A percentile compares a stretch with the other conserved stretches of the same genome.
These are phyloP conservation scores for Autographa gamma DNA, from an alignment of 2,888 invertebrate species.

Conservation along the genomic window DNA sequence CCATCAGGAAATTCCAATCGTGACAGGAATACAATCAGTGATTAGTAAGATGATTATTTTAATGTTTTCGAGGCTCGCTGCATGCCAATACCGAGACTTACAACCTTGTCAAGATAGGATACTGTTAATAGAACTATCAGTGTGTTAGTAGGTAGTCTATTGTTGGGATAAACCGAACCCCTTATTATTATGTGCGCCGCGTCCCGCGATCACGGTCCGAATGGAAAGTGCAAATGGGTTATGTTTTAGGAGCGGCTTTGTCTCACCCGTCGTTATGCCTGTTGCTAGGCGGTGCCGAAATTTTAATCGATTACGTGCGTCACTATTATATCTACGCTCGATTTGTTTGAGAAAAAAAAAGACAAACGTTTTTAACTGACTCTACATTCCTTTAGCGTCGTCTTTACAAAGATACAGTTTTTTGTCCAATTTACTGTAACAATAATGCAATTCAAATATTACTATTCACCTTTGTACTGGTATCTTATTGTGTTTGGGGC, in stretches of 20 bases:
- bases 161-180: slow-evolving; percentile 63
- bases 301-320: slow-evolving; percentile 51
- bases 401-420: neutral
- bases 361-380: neutral
- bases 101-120: slow-evolving; percentile 46
- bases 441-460: neutral
- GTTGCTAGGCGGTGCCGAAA: slow-evolving; percentile 62
- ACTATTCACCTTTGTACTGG: slow-evolving; percentile 20
- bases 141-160: slow-evolving; percentile 52
- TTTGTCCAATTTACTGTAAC: neutral
- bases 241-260: slow-evolving; percentile 59
- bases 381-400: neutral
- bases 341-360: slow-evolving; percentile 27
- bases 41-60: slow-evolving; percentile 57
- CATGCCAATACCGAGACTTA: slow-evolving; percentile 47
- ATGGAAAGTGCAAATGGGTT: slow-evolving; percentile 67
- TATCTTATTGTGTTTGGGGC: slow-evolving; percentile 50
- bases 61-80: slow-evolving; percentile 41
- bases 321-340: slow-evolving; percentile 43
- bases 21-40: slow-evolving; percentile 68
- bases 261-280: slow-evolving; percentile 52
- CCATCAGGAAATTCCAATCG: slow-evolving; percentile 71
- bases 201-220: slow-evolving; percentile 62
- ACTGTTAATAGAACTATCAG: slow-evolving; percentile 43
- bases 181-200: slow-evolving; percentile 64